Evolutionary conservation across 2,888 invertebrate genomes (phyloP).

Genomic region (Ormia ochracea): DNA sequence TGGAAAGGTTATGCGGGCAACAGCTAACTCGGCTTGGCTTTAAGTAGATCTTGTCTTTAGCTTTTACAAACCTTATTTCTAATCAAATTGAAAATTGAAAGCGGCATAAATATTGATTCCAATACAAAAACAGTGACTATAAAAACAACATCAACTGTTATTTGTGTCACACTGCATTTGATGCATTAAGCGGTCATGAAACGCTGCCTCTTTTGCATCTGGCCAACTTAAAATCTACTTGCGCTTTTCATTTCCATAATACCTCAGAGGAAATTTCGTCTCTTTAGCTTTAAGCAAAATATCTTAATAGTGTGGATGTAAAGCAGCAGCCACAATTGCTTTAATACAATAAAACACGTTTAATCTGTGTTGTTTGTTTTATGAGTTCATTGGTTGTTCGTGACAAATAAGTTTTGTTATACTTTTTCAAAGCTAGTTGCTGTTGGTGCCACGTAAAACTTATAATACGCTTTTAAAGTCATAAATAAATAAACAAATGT

Average conservation of each 20-base stretch:
- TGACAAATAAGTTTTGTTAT: slow-evolving; percentile 54
- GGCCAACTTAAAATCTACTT: neutral
- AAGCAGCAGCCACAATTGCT: neutral
- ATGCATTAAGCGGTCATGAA: slow-evolving; percentile 24
- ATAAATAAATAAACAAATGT: slow-evolving; percentile 36
- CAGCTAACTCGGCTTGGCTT: too few relatives aligned
- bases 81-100: slow-evolving; percentile 7
- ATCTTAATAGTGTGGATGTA: neutral
- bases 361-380: slow-evolving; percentile 49
- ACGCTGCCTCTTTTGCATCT: neutral
- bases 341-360: slow-evolving; percentile 47
- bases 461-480: slow-evolving; percentile 36
- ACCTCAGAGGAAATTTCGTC: neutral
- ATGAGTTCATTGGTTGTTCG: slow-evolving; percentile 59
- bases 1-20: too few relatives aligned
- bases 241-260: neutral
- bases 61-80: neutral
- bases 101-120: slow-evolving; percentile 27
- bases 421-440: slow-evolving; percentile 20
- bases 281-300: neutral
- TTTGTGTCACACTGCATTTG: slow-evolving; percentile 18
- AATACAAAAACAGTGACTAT: neutral
- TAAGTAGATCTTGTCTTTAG: neutral
- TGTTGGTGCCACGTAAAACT: slow-evolving; percentile 27
- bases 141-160: slow-evolving; percentile 3